Evolutionary conservation across 1,140 invertebrate species (phyloP).

Genomic region (Papilio aristodemus): DNA sequence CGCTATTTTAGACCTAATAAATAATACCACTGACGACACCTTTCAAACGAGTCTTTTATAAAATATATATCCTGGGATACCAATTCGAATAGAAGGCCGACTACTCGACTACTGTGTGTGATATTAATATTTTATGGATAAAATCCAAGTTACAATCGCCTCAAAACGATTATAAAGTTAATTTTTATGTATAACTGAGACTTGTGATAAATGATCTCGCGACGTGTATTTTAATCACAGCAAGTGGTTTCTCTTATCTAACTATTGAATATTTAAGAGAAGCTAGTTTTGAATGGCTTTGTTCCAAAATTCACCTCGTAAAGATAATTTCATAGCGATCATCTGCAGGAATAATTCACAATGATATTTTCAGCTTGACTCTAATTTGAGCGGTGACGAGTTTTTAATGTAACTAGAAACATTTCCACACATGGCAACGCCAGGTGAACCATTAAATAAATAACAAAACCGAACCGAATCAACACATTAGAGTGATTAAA

Average conservation of each 20-base stretch:
- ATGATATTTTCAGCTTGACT: neutral
- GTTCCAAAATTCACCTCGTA: constrained; percentile 7
- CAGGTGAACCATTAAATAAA: neutral
- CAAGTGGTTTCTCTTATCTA: neutral
- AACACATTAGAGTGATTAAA: neutral
- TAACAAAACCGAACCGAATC: neutral
- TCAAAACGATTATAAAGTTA: no score
- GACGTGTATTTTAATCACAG: neutral
- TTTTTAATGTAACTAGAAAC: neutral
- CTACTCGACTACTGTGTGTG: no score
- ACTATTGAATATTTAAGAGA: neutral
- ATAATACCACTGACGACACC: no score
- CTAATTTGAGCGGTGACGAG: neutral
- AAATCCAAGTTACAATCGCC: no score
- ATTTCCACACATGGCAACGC: constrained; percentile 2
- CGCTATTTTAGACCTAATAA: no score
- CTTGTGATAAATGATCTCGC: neutral
- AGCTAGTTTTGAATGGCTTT: neutral
- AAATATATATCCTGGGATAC: no score
- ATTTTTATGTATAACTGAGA: no score
- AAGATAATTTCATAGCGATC: neutral
- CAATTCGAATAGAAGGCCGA: no score
- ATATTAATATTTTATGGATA: no score
- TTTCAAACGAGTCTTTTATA: no score
- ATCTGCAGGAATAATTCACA: neutral